phyloP scores from a whole-genome alignment of 2,113 vertebrate species.

The Psettodes erumei region DNA sequence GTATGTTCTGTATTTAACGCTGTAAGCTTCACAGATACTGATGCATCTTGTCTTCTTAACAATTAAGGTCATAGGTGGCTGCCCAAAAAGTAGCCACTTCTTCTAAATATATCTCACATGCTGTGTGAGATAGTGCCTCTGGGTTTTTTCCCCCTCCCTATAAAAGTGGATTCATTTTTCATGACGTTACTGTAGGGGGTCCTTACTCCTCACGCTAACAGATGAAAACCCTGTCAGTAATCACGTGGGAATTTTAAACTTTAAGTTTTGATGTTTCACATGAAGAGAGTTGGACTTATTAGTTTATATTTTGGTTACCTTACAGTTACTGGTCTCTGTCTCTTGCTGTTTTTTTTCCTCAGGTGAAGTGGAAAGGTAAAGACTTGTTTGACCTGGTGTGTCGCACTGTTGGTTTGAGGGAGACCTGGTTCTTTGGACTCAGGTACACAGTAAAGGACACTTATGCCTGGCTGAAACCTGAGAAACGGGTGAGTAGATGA shows the following conservation, averaged over 20 bases:
- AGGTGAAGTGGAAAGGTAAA: slow-evolving; percentile 97
- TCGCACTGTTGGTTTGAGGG: slow-evolving; percentile 89
- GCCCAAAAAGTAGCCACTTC: background rate
- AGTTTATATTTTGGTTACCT: background rate
- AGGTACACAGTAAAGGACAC: slow-evolving; percentile 91
- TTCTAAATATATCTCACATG: background rate
- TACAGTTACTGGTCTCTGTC: background rate
- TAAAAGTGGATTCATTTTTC: background rate
- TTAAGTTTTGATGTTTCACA: no score
- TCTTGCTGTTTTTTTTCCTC: slow-evolving; percentile 10
- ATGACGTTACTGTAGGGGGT: background rate
- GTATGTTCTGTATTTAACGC: background rate
- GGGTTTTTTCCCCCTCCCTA: background rate
- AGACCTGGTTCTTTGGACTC: slow-evolving; percentile 95
- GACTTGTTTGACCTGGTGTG: slow-evolving; percentile 94
- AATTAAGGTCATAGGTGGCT: background rate
- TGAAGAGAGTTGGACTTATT: background rate
- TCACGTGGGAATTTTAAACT: no score
- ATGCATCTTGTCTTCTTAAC: background rate
- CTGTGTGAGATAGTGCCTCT: background rate
- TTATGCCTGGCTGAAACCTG: slow-evolving; percentile 91
- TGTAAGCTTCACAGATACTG: background rate
- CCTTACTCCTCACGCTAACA: background rate
- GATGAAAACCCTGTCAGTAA: background rate
- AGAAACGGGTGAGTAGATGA: slow-evolving; percentile 86